Conservation (phyloP, 2,113 vertebrate genomes). For the Microcebus griseorufus region DNA sequence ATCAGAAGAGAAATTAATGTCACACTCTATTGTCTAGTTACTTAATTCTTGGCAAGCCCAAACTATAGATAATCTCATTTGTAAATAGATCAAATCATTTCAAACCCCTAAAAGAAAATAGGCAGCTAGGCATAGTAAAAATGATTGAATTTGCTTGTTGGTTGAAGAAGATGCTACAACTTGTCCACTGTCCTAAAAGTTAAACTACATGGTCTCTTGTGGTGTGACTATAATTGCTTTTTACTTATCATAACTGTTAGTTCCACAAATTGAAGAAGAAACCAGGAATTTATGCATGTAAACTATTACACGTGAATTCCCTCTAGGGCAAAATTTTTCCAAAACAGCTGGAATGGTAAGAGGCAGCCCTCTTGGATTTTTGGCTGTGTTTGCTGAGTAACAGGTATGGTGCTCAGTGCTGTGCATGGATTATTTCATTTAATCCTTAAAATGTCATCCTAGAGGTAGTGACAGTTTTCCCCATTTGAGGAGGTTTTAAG, state of each 20-base stretch:
- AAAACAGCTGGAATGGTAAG: too few relatives aligned
- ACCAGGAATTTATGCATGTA: not conserved
- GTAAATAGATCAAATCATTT: conserved; percentile 45
- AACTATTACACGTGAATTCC: not conserved
- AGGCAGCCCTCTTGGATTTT: not conserved
- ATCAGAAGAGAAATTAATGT: conserved; percentile 53
- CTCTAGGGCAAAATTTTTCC: not conserved
- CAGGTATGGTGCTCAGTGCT: not conserved
- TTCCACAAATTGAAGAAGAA: not conserved
- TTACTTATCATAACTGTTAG: not conserved
- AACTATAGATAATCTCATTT: conserved; percentile 50
- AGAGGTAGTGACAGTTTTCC: not conserved
- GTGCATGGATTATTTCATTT: not conserved
- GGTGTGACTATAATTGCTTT: not conserved
- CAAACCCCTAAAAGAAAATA: conserved; percentile 16
- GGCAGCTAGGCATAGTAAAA: not conserved
- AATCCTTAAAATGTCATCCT: not conserved
- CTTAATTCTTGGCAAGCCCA: conserved; percentile 60
- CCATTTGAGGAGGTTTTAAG: not conserved
- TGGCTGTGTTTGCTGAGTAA: not conserved
- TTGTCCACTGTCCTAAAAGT: not conserved
- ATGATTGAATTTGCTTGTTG: not conserved
- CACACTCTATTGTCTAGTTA: conserved; percentile 19
- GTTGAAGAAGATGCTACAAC: not conserved
- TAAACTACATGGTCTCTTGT: not conserved